Conservation (phyloP, 2,888 invertebrate genomes). For the Ormia ochracea region DNA sequence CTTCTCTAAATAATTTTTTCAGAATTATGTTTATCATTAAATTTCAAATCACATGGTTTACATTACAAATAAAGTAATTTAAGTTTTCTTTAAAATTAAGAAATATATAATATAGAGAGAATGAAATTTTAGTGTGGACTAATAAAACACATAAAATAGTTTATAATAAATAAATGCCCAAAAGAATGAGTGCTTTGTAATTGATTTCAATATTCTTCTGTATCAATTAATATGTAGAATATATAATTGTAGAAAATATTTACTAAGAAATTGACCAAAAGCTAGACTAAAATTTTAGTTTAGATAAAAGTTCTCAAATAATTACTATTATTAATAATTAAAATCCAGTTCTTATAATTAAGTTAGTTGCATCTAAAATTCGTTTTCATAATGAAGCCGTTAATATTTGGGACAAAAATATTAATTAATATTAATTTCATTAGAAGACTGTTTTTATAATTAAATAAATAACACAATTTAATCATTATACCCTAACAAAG, state of each 20-base stretch:
- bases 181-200: conserved; percentile 32
- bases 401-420: conserved; percentile 45
- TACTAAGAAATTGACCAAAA: conserved; percentile 49
- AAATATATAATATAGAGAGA: background rate
- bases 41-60: conserved; percentile 54
- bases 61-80: conserved; percentile 21
- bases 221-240: too few species aligned
- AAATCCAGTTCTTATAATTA: conserved; percentile 55
- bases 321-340: conserved; percentile 33
- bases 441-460: background rate
- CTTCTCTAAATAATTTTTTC: conserved; percentile 4
- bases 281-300: conserved; percentile 30
- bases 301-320: conserved; percentile 29
- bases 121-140: background rate
- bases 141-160: conserved; percentile 24
- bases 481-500: background rate
- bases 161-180: conserved; percentile 30
- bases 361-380: conserved; percentile 26
- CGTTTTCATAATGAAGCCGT: conserved; percentile 48
- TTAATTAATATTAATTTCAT: background rate
- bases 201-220: background rate
- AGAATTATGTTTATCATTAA: conserved; percentile 30
- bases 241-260: conserved; percentile 13
- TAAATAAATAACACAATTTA: conserved; percentile 28
- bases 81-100: conserved; percentile 15